These are phyloP conservation scores for Pleuronectes platessa DNA, from an alignment of 2,113 vertebrate species.

Conservation along the genomic window DNA sequence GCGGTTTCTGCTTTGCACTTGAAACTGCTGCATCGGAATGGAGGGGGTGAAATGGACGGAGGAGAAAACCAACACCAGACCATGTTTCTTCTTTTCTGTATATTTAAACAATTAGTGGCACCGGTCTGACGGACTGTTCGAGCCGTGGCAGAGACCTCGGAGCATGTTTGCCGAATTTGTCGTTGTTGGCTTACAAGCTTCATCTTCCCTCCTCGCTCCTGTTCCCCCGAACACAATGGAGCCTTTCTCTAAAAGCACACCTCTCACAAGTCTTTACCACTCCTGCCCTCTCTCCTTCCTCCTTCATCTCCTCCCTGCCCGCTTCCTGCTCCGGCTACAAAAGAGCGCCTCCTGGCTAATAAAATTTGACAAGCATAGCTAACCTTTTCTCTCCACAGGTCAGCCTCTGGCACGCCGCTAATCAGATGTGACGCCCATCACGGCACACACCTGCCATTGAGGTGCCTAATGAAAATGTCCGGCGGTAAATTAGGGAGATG, in stretches of 20 bases:
- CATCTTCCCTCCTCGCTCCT: conserved; percentile 2
- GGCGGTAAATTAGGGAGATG: conserved; percentile 69
- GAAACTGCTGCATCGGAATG: neutral
- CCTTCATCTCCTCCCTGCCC: conserved; percentile 64
- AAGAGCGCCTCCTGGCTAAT: conserved; percentile 71
- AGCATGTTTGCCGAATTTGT: conserved; percentile 18
- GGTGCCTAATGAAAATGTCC: conserved; percentile 79
- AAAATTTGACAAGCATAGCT: conserved; percentile 79
- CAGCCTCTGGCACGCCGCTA: conserved; percentile 68
- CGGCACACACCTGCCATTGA: conserved; percentile 72
- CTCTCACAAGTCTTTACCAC: conserved; percentile 30
- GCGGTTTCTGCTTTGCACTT: neutral
- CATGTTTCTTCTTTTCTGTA: neutral
- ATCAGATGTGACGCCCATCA: conserved; percentile 79
- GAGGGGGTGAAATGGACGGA: too few species aligned
- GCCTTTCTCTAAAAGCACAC: conserved; percentile 12
- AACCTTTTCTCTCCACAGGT: conserved; percentile 80
- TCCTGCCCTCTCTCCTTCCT: conserved; percentile 34
- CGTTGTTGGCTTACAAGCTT: conserved; percentile 19
- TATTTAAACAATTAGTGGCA: neutral
- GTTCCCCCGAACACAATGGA: conserved; percentile 26
- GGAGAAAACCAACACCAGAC: neutral
- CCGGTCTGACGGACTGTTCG: neutral
- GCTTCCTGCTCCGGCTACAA: conserved; percentile 49
- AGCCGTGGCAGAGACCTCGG: neutral